Conservation (phyloP, 2,797 vertebrate species). For the Tamandua tetradactyla region DNA sequence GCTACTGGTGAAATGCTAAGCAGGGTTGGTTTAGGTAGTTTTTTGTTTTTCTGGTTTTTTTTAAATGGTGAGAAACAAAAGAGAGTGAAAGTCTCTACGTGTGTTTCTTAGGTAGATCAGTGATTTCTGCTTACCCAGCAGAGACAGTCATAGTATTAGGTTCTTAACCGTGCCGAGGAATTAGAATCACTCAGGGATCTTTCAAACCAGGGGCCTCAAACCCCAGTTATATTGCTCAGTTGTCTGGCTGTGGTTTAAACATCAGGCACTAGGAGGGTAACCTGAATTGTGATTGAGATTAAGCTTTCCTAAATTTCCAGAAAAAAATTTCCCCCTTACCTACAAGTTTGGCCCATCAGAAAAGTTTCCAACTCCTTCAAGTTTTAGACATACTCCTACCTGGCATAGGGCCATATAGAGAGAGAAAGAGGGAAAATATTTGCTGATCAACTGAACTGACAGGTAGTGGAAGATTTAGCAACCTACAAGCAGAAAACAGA, state of each 20-base stretch:
- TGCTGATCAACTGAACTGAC: not conserved
- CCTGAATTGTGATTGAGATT: not conserved
- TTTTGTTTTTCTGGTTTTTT: not conserved
- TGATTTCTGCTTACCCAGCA: slow-evolving; percentile 20
- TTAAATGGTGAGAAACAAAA: slow-evolving; percentile 31
- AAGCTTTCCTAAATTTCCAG: not conserved
- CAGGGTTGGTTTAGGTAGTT: not conserved
- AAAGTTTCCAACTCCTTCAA: not conserved
- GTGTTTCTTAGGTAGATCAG: not conserved
- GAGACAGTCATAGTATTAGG: not conserved
- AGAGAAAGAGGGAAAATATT: not conserved
- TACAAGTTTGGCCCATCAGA: not conserved
- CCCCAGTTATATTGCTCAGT: not conserved
- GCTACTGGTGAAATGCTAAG: slow-evolving; percentile 10
- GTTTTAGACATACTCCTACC: not conserved
- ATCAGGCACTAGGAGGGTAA: not conserved
- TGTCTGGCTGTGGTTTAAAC: not conserved
- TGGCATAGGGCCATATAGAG: not conserved
- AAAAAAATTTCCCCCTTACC: not conserved
- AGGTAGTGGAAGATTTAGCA: not conserved
- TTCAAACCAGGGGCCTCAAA: slow-evolving; percentile 6
- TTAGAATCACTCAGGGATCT: slow-evolving; percentile 1
- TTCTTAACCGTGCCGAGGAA: not conserved
- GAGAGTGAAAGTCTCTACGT: not conserved
- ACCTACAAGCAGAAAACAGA: not conserved